These are phyloP conservation scores for Drosophila rufa DNA, from an alignment of 1,140 invertebrate genomes.

Conservation along the genomic window DNA sequence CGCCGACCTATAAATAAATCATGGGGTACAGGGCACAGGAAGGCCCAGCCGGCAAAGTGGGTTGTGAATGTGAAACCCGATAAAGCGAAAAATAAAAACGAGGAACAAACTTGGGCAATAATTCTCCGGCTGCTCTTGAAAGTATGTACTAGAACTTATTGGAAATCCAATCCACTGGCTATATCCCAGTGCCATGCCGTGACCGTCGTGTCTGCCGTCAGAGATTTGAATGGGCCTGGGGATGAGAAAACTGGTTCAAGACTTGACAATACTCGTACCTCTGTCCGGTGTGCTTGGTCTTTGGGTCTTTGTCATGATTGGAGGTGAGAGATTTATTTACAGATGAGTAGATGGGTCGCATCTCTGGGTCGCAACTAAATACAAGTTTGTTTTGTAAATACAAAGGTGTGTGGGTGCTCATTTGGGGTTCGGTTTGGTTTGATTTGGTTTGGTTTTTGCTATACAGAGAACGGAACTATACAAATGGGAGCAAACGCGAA, in stretches of 20 bases:
- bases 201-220: slow-evolving; percentile 17
- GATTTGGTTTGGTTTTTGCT: slow-evolving; percentile 31
- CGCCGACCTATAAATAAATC: slow-evolving; percentile 57
- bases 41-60: slow-evolving; percentile 27
- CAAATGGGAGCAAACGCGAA: slow-evolving; percentile 56
- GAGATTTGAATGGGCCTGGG: slow-evolving; percentile 31
- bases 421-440: slow-evolving; percentile 41
- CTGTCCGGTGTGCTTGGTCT: slow-evolving; percentile 27
- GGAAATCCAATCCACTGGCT: slow-evolving; percentile 42
- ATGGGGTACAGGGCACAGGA: slow-evolving; percentile 14
- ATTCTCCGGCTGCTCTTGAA: slow-evolving; percentile 36
- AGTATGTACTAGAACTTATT: slow-evolving; percentile 41
- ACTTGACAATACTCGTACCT: slow-evolving; percentile 22
- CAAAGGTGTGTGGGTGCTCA: slow-evolving; percentile 58
- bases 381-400: slow-evolving; percentile 66
- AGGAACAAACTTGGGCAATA: slow-evolving; percentile 38
- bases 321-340: slow-evolving; percentile 76
- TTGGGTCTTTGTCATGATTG: slow-evolving; percentile 52
- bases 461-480: slow-evolving; percentile 51
- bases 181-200: slow-evolving; percentile 11
- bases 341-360: slow-evolving; percentile 64
- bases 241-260: slow-evolving; percentile 21
- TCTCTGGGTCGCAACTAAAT: slow-evolving; percentile 57
- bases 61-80: slow-evolving; percentile 49
- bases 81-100: slow-evolving; percentile 32